Percentiles rank a stretch among this genome's conserved stretches.
phyloP scores from a whole-genome alignment of 1,140 invertebrate species.

The Episyrphus balteatus region DNA sequence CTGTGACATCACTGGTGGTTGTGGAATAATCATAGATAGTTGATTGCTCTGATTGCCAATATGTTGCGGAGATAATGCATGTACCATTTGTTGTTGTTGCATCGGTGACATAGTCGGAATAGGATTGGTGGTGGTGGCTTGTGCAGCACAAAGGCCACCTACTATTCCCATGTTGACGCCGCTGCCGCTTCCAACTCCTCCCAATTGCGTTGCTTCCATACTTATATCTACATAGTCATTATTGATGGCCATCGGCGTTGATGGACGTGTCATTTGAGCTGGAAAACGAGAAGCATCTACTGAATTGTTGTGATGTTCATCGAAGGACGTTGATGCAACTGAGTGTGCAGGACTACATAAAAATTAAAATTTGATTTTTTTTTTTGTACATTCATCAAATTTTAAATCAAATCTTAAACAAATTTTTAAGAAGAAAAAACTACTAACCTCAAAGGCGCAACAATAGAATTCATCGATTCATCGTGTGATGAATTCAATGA shows the following conservation, averaged over 20 bases:
- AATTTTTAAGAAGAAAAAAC: too few species aligned
- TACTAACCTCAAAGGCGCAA: slow-evolving; percentile 31
- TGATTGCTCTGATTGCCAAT: neutral
- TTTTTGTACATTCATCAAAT: neutral
- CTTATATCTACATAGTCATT: slow-evolving; percentile 2
- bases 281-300: slow-evolving; percentile 27
- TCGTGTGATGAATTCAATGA: slow-evolving; percentile 38
- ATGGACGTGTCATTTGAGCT: slow-evolving; percentile 2
- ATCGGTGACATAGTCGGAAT: neutral
- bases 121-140: neutral
- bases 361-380: slow-evolving; percentile 4
- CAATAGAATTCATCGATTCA: slow-evolving; percentile 35
- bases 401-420: too few species aligned
- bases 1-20: slow-evolving; percentile 5
- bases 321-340: slow-evolving; percentile 29
- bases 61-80: neutral
- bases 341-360: slow-evolving; percentile 35
- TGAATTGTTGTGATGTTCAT: slow-evolving; percentile 32
- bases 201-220: neutral
- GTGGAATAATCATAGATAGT: neutral
- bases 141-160: too few species aligned
- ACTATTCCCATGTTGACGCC: too few species aligned
- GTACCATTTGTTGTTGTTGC: neutral
- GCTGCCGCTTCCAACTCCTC: too few species aligned
- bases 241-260: neutral